These are phyloP conservation scores for Omphaloscelis lunosa DNA, from an alignment of 2,888 invertebrate genomes.

Conservation along the genomic window DNA sequence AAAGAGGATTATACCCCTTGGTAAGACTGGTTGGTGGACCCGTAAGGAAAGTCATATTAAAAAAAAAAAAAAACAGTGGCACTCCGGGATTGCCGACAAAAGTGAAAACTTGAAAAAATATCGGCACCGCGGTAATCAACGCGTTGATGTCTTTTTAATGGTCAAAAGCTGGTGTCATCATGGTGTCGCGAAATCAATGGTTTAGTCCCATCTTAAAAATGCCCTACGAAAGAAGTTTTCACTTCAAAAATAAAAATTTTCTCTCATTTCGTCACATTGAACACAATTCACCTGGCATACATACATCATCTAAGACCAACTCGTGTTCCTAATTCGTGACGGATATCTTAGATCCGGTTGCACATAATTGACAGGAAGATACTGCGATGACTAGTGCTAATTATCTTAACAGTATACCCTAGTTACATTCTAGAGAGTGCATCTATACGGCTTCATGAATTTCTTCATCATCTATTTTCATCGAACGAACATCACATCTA, in stretches of 20 bases:
- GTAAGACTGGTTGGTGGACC: background rate
- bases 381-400: background rate
- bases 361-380: conserved; percentile 4
- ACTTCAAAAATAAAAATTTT: too few species aligned
- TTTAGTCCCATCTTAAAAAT: too few species aligned
- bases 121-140: too few species aligned
- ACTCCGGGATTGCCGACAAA: too few species aligned
- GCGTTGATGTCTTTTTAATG: too few species aligned
- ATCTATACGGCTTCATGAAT: background rate
- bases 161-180: too few species aligned
- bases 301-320: conserved; percentile 17
- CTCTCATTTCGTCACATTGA: background rate
- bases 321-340: conserved; percentile 10
- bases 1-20: background rate
- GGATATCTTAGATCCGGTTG: conserved; percentile 32
- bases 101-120: too few species aligned
- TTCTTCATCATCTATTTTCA: too few species aligned
- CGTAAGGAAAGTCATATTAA: background rate
- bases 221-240: too few species aligned
- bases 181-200: too few species aligned
- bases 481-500: background rate
- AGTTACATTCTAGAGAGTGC: background rate
- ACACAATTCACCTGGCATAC: background rate
- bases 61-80: too few species aligned
- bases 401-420: background rate